Conservation (phyloP, 2,888 invertebrate species). For the Dexiosoma caninum region DNA sequence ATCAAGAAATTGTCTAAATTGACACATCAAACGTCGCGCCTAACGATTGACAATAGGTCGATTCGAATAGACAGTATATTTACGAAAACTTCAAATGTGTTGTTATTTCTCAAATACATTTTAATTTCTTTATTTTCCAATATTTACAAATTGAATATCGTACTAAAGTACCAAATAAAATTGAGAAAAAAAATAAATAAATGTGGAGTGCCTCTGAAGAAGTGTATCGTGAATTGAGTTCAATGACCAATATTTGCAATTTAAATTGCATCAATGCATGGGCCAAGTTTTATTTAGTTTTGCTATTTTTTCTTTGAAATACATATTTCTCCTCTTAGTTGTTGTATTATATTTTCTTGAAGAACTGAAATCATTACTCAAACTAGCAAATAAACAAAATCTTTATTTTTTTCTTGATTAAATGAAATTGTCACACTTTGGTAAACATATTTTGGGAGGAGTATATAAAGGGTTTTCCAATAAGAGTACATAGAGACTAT, state of each 20-base stretch:
- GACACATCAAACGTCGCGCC: constrained; percentile 64
- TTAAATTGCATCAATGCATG: constrained; percentile 63
- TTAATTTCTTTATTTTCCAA: background rate
- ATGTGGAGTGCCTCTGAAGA: constrained; percentile 16
- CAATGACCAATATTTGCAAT: constrained; percentile 62
- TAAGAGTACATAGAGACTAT: too few species aligned
- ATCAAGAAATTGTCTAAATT: constrained; percentile 63
- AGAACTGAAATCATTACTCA: constrained; percentile 21
- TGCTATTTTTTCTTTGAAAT: background rate
- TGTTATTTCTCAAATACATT: constrained; percentile 3
- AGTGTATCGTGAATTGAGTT: constrained; percentile 51
- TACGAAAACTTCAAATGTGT: constrained; percentile 4
- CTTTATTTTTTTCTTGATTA: background rate
- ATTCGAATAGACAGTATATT: constrained; percentile 49
- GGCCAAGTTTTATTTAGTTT: constrained; percentile 55
- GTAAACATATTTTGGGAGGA: constrained; percentile 4
- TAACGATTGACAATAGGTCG: constrained; percentile 64
- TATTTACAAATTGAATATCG: constrained; percentile 11
- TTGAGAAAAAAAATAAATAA: constrained; percentile 1
- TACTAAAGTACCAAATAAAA: constrained; percentile 14
- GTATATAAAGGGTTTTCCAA: background rate
- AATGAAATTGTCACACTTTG: constrained; percentile 19
- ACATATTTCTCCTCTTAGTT: background rate
- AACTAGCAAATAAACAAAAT: background rate
- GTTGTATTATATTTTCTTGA: constrained; percentile 3